Base-by-base conservation (phyloP, 2,797 vertebrate genomes). In the Sebastes vulpes region DNA sequence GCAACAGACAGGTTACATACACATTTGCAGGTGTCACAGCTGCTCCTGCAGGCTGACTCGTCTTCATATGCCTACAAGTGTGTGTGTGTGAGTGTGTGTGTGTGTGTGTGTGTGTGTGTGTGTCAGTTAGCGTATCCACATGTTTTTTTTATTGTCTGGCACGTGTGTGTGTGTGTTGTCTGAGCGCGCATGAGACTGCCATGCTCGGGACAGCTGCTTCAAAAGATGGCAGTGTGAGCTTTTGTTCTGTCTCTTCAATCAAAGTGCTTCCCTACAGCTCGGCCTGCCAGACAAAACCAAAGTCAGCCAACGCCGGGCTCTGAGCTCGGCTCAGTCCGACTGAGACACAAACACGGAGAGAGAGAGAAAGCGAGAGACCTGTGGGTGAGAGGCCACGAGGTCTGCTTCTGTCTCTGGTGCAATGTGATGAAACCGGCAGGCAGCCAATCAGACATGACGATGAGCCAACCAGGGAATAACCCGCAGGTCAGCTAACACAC, bases 371-470 rank as follows among this genome's bases (percentile, higher is more conserved):
- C 64, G 32, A 60, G 54, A 70, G 88, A 91, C 92, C 90, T 88
- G 65, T 68, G 75, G 90, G 92, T 92, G 89, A 93, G 80, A 91
- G 91, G 93, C 87, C 90, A 91, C 12, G 6, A 91, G 93, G 93
- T 94, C 86, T 89, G 87, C 83, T 92, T 93, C 93, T 87, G 89
- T 92, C 85, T 94, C 87, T 91, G 88, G 87, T 88, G 93, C 89
- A 93, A 92, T 92, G 93, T 92, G 93, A 95, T 94, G 93, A 95
- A 93, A 92, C 88, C 87, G 87, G 92, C 93, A 90, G 85, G 86
- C 89, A 81, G 92, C 92, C 94, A 95, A 94, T 94, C 92, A 94
- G 79, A 92, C 90, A 72, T 75, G 84, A 91, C 81, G 79, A 91
- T 69, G 88, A 93, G 87, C 93, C 90, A 88, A 92, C 83, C 79